Conservation (phyloP, 2,888 invertebrate species). For the Drosophila aldrichi region DNA sequence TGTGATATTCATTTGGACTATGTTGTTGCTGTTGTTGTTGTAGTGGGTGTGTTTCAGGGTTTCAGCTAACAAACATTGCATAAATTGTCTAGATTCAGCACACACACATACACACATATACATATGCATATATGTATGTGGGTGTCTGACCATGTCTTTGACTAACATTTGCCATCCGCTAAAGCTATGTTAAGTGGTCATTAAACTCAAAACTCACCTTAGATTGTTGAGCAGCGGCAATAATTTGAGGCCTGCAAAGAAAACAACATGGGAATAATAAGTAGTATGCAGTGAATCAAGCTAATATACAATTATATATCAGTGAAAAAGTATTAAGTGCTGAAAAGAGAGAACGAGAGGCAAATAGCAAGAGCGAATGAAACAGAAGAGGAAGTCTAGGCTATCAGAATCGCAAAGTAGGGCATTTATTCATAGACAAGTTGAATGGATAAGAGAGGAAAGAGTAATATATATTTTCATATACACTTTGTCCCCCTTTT, state of each 20-base stretch:
- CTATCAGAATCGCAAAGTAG: not conserved
- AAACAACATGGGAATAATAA: conserved; percentile 40
- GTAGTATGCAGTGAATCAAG: conserved; percentile 12
- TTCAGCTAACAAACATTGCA: conserved; percentile 50
- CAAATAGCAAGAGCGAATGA: not conserved
- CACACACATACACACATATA: not conserved
- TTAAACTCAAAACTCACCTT: conserved; percentile 88
- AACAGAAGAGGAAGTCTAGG: not conserved
- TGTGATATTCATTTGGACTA: conserved; percentile 66
- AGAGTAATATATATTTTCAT: not conserved
- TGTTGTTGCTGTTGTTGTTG: conserved; percentile 15
- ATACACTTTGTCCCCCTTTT: no score
- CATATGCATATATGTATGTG: conserved; percentile 8
- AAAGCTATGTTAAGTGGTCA: not conserved
- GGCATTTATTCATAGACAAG: not conserved
- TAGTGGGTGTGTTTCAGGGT: conserved; percentile 76
- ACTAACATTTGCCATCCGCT: conserved; percentile 7
- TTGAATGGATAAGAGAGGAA: not conserved
- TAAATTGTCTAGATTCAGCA: conserved; percentile 52
- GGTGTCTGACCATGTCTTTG: conserved; percentile 22
- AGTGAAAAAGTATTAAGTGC: not conserved
- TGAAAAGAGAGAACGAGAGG: not conserved
- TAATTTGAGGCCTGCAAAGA: conserved; percentile 93
- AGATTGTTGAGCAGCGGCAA: conserved; percentile 94
- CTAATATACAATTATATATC: not conserved